These are phyloP conservation scores for Drosophila merina DNA, from an alignment of 2,888 invertebrate species.

Conservation along the genomic window DNA sequence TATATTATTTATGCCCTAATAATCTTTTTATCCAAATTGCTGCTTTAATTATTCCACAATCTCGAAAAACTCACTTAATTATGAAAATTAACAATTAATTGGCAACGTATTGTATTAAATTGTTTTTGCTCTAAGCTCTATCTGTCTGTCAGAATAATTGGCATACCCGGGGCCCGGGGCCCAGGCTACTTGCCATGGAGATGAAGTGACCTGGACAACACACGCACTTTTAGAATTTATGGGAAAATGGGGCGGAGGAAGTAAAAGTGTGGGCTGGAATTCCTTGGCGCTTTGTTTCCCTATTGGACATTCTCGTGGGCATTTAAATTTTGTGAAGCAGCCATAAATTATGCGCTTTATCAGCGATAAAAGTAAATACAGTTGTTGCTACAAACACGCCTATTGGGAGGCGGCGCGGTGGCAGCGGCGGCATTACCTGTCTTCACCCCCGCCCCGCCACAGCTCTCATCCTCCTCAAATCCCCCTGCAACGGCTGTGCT, in stretches of 20 bases:
- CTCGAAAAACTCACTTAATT: conserved; percentile 34
- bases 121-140: conserved; percentile 14
- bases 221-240: conserved; percentile 12
- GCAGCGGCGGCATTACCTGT: conserved; percentile 8
- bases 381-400: conserved; percentile 79
- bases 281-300: conserved; percentile 41
- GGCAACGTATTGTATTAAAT: conserved; percentile 36
- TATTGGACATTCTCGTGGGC: conserved; percentile 72
- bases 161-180: conserved; percentile 22
- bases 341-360: conserved; percentile 79
- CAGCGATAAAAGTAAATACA: conserved; percentile 80
- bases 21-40: not conserved
- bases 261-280: conserved; percentile 19
- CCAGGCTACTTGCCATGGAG: conserved; percentile 18
- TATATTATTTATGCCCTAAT: not conserved
- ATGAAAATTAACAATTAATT: conserved; percentile 51
- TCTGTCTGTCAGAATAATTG: conserved; percentile 38
- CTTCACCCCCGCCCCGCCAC: not conserved
- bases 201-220: conserved; percentile 35
- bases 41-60: conserved; percentile 21
- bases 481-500: conserved; percentile 10
- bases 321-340: conserved; percentile 79
- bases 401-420: conserved; percentile 58
- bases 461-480: not conserved
- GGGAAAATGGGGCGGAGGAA: not conserved